phyloP scores from a whole-genome alignment of 2,797 vertebrate species.

The Fundulus diaphanus region DNA sequence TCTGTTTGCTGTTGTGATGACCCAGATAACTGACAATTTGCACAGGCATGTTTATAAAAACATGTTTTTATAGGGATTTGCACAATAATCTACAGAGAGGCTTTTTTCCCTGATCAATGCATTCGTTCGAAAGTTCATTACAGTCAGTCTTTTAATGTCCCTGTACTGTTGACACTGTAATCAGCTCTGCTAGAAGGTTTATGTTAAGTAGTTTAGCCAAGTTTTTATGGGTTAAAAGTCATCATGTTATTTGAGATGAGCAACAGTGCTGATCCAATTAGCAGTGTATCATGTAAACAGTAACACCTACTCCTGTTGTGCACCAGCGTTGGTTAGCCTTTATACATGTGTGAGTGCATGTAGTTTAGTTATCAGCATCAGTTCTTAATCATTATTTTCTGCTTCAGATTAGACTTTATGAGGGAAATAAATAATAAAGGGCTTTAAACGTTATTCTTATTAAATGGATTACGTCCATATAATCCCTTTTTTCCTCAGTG shows the following conservation, averaged over 20 bases:
- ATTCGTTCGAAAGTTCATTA: conserved; percentile 10
- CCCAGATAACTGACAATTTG: no score
- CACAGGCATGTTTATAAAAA: no score
- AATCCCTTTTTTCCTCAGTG: conserved; percentile 90
- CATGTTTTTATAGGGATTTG: no score
- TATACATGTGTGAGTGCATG: conserved; percentile 26
- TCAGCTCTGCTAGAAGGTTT: conserved; percentile 83
- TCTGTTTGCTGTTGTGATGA: no score
- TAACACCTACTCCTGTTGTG: conserved; percentile 66
- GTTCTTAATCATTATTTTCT: conserved; percentile 89
- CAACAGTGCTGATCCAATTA: conserved; percentile 73
- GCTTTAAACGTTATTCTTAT: conserved; percentile 91
- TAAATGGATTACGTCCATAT: conserved; percentile 95
- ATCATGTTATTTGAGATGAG: conserved; percentile 45
- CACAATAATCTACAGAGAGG: background rate
- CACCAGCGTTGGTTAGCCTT: conserved; percentile 30
- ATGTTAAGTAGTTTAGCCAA: conserved; percentile 63
- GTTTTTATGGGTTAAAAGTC: conserved; percentile 73
- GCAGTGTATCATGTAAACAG: conserved; percentile 67
- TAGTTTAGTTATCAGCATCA: conserved; percentile 62
- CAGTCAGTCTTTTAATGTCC: conserved; percentile 20
- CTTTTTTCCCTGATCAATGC: background rate
- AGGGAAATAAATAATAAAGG: conserved; percentile 91
- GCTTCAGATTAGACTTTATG: conserved; percentile 91
- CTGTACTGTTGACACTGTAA: conserved; percentile 85